Evolutionary conservation across 2,113 vertebrate genomes (phyloP).

Genomic region (Setophaga kirtlandii): DNA sequence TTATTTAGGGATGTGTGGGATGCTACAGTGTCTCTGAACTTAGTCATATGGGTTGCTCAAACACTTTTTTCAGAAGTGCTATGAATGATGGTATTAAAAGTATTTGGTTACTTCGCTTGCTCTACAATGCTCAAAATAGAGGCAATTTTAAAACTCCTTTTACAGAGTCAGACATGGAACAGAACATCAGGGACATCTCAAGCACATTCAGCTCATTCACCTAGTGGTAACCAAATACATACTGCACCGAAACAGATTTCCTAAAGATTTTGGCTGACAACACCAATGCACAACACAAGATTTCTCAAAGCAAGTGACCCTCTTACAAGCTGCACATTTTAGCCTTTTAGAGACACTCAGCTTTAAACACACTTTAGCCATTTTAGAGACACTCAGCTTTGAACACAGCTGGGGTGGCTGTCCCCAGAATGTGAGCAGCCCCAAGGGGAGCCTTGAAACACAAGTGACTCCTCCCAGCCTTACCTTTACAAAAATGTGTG

Average conservation of each 20-base stretch:
- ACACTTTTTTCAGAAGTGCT: not conserved
- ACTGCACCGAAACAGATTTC: not conserved
- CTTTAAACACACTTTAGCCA: not conserved
- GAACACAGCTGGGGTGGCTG: not conserved
- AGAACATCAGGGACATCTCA: not conserved
- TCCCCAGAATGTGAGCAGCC: not conserved
- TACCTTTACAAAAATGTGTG: constrained; percentile 97
- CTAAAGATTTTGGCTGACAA: not conserved
- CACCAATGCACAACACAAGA: not conserved
- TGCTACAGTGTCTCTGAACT: not conserved
- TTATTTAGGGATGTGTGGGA: not conserved
- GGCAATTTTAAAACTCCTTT: not conserved
- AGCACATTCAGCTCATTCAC: not conserved
- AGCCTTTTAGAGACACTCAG: not conserved
- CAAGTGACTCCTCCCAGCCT: not conserved
- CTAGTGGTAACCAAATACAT: not conserved
- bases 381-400: not conserved
- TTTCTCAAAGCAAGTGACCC: not conserved
- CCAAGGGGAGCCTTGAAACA: not conserved
- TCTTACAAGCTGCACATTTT: not conserved
- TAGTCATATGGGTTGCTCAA: not conserved
- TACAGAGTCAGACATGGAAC: not conserved
- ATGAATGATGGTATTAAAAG: not conserved
- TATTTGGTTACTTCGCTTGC: not conserved
- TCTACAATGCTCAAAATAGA: not conserved